Evolutionary conservation across 1,140 invertebrate genomes (phyloP).

Genomic region (Rhyacophila brunnea): DNA sequence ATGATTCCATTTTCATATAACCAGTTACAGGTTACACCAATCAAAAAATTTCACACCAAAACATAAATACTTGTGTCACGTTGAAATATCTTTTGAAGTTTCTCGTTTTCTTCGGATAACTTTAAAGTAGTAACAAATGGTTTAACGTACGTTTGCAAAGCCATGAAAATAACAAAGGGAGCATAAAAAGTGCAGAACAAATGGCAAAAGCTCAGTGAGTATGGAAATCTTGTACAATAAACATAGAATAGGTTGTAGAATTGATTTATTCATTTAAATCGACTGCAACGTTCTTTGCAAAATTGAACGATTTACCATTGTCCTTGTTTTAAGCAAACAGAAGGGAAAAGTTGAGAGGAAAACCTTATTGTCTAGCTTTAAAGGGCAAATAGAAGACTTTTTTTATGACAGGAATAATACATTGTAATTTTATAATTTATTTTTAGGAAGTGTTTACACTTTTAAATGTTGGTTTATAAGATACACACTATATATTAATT

Average conservation of each 20-base stretch:
- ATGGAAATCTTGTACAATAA: conserved; percentile 30
- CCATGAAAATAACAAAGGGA: conserved; percentile 20
- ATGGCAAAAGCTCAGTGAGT: conserved; percentile 19
- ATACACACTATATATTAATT: too few relatives aligned
- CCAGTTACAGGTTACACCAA: too few relatives aligned
- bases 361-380: too few relatives aligned
- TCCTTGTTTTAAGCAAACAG: conserved; percentile 8
- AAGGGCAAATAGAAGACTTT: too few relatives aligned
- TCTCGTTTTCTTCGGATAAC: background rate
- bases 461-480: too few relatives aligned
- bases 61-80: too few relatives aligned
- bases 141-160: conserved; percentile 12
- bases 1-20: too few relatives aligned
- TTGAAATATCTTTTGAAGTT: too few relatives aligned
- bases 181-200: conserved; percentile 20
- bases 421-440: too few relatives aligned
- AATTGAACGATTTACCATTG: conserved; percentile 35
- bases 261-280: conserved; percentile 34
- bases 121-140: conserved; percentile 6
- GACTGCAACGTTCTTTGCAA: conserved; percentile 30
- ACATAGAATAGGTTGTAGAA: conserved; percentile 22
- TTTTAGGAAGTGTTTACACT: too few relatives aligned
- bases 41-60: too few relatives aligned
- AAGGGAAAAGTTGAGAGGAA: background rate
- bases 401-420: too few relatives aligned